Percentiles rank a stretch among this genome's conserved stretches.
Conservation (phyloP, 2,888 invertebrate genomes). For the Protonemura montana region DNA sequence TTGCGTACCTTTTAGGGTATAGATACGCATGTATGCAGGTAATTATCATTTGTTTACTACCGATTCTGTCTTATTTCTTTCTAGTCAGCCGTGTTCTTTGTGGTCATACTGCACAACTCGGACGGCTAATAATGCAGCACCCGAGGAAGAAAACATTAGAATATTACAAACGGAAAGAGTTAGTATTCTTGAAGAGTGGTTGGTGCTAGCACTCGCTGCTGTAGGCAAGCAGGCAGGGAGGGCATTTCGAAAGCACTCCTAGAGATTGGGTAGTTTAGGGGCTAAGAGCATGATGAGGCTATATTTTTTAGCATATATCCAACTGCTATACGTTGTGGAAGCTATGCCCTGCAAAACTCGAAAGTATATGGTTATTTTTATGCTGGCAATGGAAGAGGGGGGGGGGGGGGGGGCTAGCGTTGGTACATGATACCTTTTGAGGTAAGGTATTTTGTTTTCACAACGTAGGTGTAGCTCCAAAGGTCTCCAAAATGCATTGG, state of each 20-base stretch:
- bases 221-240: neutral
- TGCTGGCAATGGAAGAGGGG: constrained; percentile 13
- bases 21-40: too few relatives aligned
- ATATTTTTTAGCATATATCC: constrained; percentile 41
- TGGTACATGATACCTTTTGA: neutral
- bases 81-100: neutral
- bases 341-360: constrained; percentile 35
- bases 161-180: constrained; percentile 49
- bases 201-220: neutral
- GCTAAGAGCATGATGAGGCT: constrained; percentile 49
- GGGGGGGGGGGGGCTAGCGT: constrained; percentile 18
- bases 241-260: constrained; percentile 47
- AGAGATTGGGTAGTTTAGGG: constrained; percentile 49
- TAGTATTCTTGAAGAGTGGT: constrained; percentile 27
- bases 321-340: neutral
- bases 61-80: too few relatives aligned
- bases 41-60: too few relatives aligned
- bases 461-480: too few relatives aligned
- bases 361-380: constrained; percentile 32
- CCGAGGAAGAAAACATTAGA: constrained; percentile 43
- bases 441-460: neutral
- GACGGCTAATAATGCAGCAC: neutral
- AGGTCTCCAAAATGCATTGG: too few relatives aligned
- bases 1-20: too few relatives aligned
- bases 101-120: neutral